Base-by-base conservation (phyloP, 1,140 invertebrate genomes). In the Zaprionus gabonicus region DNA sequence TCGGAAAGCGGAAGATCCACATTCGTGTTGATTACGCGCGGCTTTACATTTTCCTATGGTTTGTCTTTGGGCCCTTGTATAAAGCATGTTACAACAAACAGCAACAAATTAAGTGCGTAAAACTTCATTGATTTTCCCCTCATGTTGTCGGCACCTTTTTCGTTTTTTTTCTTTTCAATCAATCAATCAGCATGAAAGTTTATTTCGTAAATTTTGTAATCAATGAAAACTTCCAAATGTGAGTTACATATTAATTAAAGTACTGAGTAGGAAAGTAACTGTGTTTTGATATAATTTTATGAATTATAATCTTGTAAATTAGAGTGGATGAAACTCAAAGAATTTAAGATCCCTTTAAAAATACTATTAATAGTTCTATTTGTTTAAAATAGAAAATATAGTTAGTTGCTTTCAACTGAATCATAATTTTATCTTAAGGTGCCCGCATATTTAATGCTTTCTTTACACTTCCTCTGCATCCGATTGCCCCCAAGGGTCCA, bases 391-490 rank as follows among this genome's bases (percentile, higher is more conserved):
- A 4, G 17, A 23, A 64, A 5, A 31, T 31, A 23, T 23, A 23
- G 1, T 23, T 23, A 53, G 1, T 17, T 5, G 6, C 66, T 57
- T 17, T 31, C 4, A 1, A 27, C 36, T 71, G 65, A 55, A 60
- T 20, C 55, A 34, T n/a, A 44, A 27, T 59, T 84, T 77, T 65
- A 68, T 56, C 82, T 68, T 68, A 78, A 71, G 62, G 69, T 85
- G 81, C 74, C 66, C 64, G 78, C 73, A 60, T 85, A 53, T 74
- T 74, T 84, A 78, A 78, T 74, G 70, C 68, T 56, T 84, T 46
- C n/a, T 75, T 75, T 66, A 63, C 78, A 78, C 78, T 81, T 78
- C 68, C 72, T 68, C 65, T 57, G 66, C 20, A 17, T 20, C 41
- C 27, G 13, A 46, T 15, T 41, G 31, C 36, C 41, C 56, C 56